Evolutionary conservation across 1,140 invertebrate species (phyloP).

Genomic region (Scaptomyza graminum): DNA sequence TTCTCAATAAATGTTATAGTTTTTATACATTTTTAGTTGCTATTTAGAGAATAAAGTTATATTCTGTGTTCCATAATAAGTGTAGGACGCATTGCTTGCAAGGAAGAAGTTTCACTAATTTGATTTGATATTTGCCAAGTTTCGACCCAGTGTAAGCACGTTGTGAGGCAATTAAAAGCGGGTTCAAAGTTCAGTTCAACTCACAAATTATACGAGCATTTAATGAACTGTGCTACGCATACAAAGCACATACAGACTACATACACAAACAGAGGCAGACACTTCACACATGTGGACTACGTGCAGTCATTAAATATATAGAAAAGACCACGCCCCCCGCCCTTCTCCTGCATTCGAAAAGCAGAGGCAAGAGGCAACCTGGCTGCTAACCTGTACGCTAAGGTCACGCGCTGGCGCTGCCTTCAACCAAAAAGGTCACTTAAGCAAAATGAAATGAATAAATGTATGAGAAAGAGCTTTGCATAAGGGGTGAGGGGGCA

Average conservation of each 20-base stretch:
- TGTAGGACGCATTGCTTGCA: no score
- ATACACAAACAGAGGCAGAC: constrained; percentile 6
- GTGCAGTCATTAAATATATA: constrained; percentile 64
- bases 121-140: background rate
- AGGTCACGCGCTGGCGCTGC: constrained; percentile 54
- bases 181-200: constrained; percentile 55
- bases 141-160: background rate
- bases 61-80: no score
- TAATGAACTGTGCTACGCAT: constrained; percentile 65
- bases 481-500: background rate
- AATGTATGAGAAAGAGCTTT: constrained; percentile 42
- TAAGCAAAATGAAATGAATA: constrained; percentile 60
- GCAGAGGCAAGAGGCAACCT: background rate
- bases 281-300: constrained; percentile 68
- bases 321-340: background rate
- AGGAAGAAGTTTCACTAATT: background rate
- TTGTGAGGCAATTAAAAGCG: constrained; percentile 57
- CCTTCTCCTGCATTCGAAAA: no score
- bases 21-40: no score
- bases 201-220: constrained; percentile 73
- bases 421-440: constrained; percentile 59
- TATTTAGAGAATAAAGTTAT: no score
- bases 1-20: no score
- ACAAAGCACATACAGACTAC: constrained; percentile 26
- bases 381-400: constrained; percentile 8